Percentiles rank a stretch among this genome's conserved stretches.
Evolutionary conservation across 2,113 vertebrate genomes (phyloP).

Genomic region (Syngnathus typhle): DNA sequence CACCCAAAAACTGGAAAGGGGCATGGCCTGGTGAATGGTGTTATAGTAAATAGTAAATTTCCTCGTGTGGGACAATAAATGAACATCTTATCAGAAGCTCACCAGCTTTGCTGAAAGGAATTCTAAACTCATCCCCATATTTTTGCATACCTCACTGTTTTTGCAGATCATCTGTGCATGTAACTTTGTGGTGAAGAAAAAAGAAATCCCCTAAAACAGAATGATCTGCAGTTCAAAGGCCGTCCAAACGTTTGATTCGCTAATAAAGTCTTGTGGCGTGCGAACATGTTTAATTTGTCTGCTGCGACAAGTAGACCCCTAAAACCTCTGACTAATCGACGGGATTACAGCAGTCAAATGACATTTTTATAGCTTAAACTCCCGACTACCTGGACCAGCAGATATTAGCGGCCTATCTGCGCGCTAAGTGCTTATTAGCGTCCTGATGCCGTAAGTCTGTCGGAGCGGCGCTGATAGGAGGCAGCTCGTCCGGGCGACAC

Average conservation of each 20-base stretch:
- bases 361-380: slow-evolving; percentile 68
- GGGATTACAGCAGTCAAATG: slow-evolving; percentile 71
- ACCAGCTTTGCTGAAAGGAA: background rate
- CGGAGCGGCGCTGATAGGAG: slow-evolving; percentile 59
- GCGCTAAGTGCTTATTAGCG: slow-evolving; percentile 70
- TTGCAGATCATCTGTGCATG: background rate
- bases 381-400: slow-evolving; percentile 62
- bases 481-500: slow-evolving; percentile 34
- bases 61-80: too few relatives aligned
- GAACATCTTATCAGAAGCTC: background rate
- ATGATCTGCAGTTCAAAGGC: background rate
- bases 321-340: slow-evolving; percentile 70
- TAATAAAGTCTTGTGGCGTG: background rate
- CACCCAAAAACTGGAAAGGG: too few relatives aligned
- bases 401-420: slow-evolving; percentile 71
- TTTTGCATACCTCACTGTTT: background rate
- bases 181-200: background rate
- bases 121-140: background rate
- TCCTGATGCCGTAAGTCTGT: slow-evolving; percentile 65
- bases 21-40: too few relatives aligned
- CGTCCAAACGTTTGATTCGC: background rate
- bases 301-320: slow-evolving; percentile 43
- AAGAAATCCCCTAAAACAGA: too few relatives aligned
- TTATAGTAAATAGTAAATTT: too few relatives aligned
- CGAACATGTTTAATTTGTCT: slow-evolving; percentile 9